These are phyloP conservation scores for Spisula subtruncata DNA, from an alignment of 2,888 invertebrate genomes.

Conservation along the genomic window DNA sequence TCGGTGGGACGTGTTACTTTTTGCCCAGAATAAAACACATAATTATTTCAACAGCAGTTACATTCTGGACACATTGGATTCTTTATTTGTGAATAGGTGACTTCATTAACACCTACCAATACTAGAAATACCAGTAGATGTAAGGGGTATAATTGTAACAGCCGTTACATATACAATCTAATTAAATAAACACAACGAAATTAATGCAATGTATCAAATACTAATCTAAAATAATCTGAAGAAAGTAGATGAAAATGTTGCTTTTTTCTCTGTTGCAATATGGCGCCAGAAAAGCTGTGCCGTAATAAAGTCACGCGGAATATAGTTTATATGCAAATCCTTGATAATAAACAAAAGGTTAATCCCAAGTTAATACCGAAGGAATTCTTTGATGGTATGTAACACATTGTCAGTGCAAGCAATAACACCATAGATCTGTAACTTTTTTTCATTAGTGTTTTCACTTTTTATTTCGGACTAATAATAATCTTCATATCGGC, in stretches of 20 bases:
- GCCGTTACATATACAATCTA: not conserved
- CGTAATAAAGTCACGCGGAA: not conserved
- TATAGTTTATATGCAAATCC: conserved; percentile 11
- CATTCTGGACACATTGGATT: too few relatives aligned
- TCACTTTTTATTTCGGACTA: too few relatives aligned
- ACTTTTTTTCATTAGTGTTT: too few relatives aligned
- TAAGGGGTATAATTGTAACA: not conserved
- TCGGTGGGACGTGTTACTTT: not conserved
- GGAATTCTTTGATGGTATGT: conserved; percentile 2
- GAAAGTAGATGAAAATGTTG: not conserved
- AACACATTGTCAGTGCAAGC: not conserved
- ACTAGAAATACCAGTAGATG: not conserved
- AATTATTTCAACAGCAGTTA: not conserved
- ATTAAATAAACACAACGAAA: not conserved
- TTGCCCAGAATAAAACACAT: not conserved
- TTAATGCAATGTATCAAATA: not conserved
- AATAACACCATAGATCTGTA: conserved; percentile 1
- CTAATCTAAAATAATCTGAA: not conserved
- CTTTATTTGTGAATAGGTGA: too few relatives aligned
- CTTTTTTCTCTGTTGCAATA: not conserved
- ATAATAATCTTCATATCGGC: too few relatives aligned
- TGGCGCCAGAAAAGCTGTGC: not conserved
- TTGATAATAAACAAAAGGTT: conserved; percentile 14
- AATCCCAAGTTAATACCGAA: not conserved
- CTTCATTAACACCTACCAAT: too few relatives aligned